Conservation (phyloP, 2,888 invertebrate species). For the Lasioglossum marginatum region DNA sequence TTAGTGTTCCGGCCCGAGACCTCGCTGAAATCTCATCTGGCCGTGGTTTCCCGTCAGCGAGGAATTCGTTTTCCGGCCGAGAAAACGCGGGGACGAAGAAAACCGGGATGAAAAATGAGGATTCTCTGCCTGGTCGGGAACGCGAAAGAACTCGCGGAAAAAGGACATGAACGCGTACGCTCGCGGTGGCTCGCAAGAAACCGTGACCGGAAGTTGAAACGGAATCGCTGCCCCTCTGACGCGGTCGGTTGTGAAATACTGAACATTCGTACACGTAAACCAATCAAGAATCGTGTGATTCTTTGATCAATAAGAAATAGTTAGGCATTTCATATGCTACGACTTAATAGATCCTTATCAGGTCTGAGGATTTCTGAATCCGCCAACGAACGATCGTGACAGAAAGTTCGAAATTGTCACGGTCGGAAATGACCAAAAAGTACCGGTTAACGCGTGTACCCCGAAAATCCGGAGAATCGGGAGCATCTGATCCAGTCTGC, state of each 20-base stretch:
- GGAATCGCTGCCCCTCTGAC: not conserved
- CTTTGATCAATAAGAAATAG: no score
- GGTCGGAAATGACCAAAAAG: not conserved
- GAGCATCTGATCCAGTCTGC: not conserved
- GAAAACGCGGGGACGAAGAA: slow-evolving; percentile 7
- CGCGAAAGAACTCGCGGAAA: slow-evolving; percentile 55
- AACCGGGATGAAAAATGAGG: slow-evolving; percentile 36
- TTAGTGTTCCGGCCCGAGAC: slow-evolving; percentile 9
- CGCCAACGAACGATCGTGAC: not conserved
- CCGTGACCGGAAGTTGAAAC: slow-evolving; percentile 7
- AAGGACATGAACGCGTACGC: slow-evolving; percentile 43
- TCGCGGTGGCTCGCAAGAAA: slow-evolving; percentile 32
- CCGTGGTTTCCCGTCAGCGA: slow-evolving; percentile 20
- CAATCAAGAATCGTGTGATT: no score
- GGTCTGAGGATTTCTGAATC: not conserved
- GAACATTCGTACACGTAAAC: not conserved
- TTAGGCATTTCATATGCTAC: no score
- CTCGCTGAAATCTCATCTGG: slow-evolving; percentile 37
- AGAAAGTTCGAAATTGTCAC: not conserved
- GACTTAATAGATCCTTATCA: not conserved
- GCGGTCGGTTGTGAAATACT: not conserved
- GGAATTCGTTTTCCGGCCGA: slow-evolving; percentile 28
- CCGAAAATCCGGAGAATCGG: not conserved
- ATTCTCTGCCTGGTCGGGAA: slow-evolving; percentile 19
- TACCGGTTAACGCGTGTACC: not conserved